Percentiles rank a stretch among this genome's conserved stretches.
phyloP scores from a whole-genome alignment of 2,888 invertebrate species.

The Aplocera efformata region DNA sequence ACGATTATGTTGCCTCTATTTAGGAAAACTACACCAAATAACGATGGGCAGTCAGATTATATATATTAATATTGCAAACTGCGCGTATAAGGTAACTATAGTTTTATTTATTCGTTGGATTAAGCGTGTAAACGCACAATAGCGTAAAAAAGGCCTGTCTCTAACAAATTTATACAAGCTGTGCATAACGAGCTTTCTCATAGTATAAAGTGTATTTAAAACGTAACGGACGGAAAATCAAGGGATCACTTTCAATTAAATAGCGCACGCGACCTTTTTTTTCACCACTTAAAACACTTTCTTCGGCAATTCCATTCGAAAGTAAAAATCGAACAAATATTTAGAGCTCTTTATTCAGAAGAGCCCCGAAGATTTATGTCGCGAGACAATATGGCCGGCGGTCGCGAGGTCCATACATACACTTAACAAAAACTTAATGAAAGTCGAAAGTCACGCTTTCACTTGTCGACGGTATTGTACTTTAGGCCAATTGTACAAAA shows the following conservation, averaged over 20 bases:
- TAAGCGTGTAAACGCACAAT: too few species aligned
- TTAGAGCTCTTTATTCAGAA: conserved; percentile 49
- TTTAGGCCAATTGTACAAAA: conserved; percentile 65
- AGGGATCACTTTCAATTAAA: conserved; percentile 23
- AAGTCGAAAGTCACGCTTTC: conserved; percentile 79
- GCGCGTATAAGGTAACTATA: too few species aligned
- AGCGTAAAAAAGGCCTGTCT: too few species aligned
- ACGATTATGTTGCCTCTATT: too few species aligned
- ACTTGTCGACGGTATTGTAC: conserved; percentile 70
- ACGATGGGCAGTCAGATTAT: too few species aligned
- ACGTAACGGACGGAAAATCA: conserved; percentile 16
- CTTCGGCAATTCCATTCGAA: conserved; percentile 40
- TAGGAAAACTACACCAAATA: too few species aligned
- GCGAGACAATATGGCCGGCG: conserved; percentile 73
- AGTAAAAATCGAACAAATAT: conserved; percentile 54
- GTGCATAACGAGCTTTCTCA: not conserved
- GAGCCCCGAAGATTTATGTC: conserved; percentile 57
- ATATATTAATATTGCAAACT: too few species aligned
- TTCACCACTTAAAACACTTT: conserved; percentile 37
- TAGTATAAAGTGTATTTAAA: conserved; percentile 2
- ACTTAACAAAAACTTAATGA: conserved; percentile 77
- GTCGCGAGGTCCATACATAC: conserved; percentile 62
- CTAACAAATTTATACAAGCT: too few species aligned
- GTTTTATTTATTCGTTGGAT: too few species aligned
- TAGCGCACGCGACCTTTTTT: conserved; percentile 26